Base-by-base conservation (phyloP, 1,140 invertebrate species). In the Tetraneura akinire region DNA sequence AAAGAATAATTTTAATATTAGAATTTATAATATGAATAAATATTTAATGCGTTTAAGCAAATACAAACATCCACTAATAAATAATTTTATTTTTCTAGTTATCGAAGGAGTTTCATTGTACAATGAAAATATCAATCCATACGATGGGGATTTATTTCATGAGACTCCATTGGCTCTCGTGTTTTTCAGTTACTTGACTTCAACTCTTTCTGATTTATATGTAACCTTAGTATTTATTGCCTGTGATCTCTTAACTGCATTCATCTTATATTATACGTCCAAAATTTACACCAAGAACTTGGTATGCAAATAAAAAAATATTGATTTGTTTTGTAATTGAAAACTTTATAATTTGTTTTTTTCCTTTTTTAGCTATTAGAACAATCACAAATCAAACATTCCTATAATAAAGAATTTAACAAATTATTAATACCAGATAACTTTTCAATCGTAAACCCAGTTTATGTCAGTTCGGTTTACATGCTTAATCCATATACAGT, bases 401-500 rank as follows among this genome's bases (percentile, higher is more conserved):
- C 49, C 3, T 90, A 90, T 82, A 87, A 89, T 13, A 86, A 89
- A 81, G 90, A 91, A 82, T 88, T 89, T 0, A 86, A 86, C 73
- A 85, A 88, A 57, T 85, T 92, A 83, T 85, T 92, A 57, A 85
- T 92, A 21, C 88, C 85, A 81, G 85, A 86, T 16, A 82, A 85
- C 3, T 89, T 92, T 82, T 85, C 89, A 45, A 83, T 86, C 53
- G 86, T 87, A 81, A 87, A 89, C 53, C 87, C 91, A 8, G 85
- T 91, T 53, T 92, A 92, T 84, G 92, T 95, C 0, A 85, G 91
- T 81, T 90, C 91, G 80, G 92, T 93, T 0, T 97, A 97, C 87
- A 88, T 98, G 13, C 94, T 98, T 81, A 98, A 97, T 87, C 97
- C 97, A 0, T 96, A 96, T 84, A 92, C 92, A 47, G 89, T 98